Evolutionary conservation across 2,797 vertebrate genomes (phyloP), one percentile per base, ranked within the genome.

Genomic region (Vultur gryphus): DNA sequence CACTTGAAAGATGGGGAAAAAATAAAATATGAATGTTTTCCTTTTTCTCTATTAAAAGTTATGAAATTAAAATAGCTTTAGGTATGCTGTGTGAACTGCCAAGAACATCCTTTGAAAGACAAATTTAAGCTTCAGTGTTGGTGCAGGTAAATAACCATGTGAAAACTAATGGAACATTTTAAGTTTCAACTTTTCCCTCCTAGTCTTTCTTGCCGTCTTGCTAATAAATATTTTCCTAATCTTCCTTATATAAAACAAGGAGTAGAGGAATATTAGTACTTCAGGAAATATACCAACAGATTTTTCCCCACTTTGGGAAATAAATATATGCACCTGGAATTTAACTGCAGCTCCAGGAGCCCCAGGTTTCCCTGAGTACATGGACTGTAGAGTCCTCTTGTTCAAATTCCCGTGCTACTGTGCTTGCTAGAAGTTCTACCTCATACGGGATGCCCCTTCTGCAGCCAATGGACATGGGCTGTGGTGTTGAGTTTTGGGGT

Each of bases 221-320:
- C 55, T 84, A 95, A 94, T 82, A 93, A 97, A 91, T 75, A 76
- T 78, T 95, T 97, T 93, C 91, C 78, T 66, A 49, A 94, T 82
- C 92, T 93, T 86, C 64, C 71, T 96, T 66, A 61, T 25, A 94
- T 70, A 86, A 95, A 92, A 72, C 72, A 96, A 97, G 73, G 64
- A 65, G 24, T 54, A 93, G 37, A 81, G 43, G n/a, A 79, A 75
- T n/a, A 70, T 75, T 65, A 86, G 39, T 46, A 89, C 87, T 96
- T 65, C 85, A 93, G 49, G 46, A 79, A 87, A 58, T 29, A 69
- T 52, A 58, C 35, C 46, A 58, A 61, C 21, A 70, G 26, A 39
- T 52, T 87, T 96, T 96, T 87, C 39, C 66, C 31, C 54, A 48
- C 33, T 64, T 66, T 69, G 69, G 48, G 57, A 69, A 92, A 77